Percentiles rank a stretch among this genome's conserved stretches.
phyloP scores from a whole-genome alignment of 2,797 vertebrate genomes.

The Acanthurus leucopareius region DNA sequence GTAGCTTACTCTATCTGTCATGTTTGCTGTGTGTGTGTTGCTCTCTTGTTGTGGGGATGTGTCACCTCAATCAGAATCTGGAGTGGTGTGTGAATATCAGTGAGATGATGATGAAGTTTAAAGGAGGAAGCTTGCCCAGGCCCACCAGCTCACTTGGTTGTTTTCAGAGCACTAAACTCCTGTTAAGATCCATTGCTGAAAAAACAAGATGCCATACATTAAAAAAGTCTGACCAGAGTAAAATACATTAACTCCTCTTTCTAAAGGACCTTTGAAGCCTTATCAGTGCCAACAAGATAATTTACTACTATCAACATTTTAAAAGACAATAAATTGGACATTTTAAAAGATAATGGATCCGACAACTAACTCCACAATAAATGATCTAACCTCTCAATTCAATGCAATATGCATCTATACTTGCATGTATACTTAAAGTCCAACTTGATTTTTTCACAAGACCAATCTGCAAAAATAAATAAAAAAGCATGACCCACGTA shows the following conservation, averaged over 20 bases:
- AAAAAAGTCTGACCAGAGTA: background rate
- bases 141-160: constrained; percentile 43
- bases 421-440: too few species aligned
- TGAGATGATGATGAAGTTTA: background rate
- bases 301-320: background rate
- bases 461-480: too few species aligned
- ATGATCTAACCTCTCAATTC: too few species aligned
- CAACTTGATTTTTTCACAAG: too few species aligned
- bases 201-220: constrained; percentile 24
- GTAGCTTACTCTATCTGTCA: constrained; percentile 90
- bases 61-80: constrained; percentile 1
- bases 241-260: too few species aligned
- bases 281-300: background rate
- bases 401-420: too few species aligned
- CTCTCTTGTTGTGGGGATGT: background rate
- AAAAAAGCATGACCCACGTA: too few species aligned
- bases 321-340: background rate
- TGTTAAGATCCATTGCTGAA: constrained; percentile 65
- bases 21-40: constrained; percentile 65
- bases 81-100: background rate
- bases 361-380: too few species aligned
- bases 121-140: constrained; percentile 9
- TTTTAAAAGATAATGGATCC: background rate
- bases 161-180: constrained; percentile 41
- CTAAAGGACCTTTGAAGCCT: background rate